These are phyloP conservation scores for Phasianus colchicus DNA, from an alignment of 2,113 vertebrate genomes.

Conservation along the genomic window DNA sequence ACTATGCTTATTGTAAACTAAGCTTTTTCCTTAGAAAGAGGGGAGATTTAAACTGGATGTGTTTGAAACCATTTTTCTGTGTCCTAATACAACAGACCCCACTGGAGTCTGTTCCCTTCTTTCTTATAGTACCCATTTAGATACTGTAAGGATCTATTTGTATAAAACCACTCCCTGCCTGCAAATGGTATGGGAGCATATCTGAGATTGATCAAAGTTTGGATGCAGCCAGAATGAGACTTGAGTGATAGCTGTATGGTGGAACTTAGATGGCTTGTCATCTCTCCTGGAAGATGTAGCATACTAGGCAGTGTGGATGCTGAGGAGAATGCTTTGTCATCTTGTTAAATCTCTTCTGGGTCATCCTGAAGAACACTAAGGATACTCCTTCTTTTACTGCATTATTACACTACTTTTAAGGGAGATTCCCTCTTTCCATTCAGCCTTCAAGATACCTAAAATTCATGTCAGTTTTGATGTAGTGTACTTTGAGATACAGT, in stretches of 20 bases:
- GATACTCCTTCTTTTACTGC: not conserved
- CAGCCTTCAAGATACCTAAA: not conserved
- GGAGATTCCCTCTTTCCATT: not conserved
- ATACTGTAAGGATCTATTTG: rapidly evolving
- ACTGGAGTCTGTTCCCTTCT: no score
- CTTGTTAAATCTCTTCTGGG: not conserved
- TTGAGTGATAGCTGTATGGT: rapidly evolving
- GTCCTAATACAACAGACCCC: no score
- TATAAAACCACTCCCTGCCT: not conserved
- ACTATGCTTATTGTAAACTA: no score
- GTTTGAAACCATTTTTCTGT: no score
- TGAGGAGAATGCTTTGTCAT: not conserved
- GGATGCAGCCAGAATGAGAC: not conserved
- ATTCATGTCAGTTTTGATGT: not conserved
- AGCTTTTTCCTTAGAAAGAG: no score
- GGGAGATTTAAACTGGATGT: no score
- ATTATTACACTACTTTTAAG: not conserved
- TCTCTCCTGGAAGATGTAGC: not conserved
- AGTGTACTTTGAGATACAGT: not conserved
- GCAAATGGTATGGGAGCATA: not conserved
- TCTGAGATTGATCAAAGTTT: not conserved
- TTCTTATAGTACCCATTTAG: no score
- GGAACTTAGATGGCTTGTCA: not conserved
- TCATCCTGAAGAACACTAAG: not conserved
- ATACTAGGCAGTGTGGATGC: not conserved